Base-by-base conservation (phyloP, 2,888 invertebrate species). In the Scrobipalpa costella region DNA sequence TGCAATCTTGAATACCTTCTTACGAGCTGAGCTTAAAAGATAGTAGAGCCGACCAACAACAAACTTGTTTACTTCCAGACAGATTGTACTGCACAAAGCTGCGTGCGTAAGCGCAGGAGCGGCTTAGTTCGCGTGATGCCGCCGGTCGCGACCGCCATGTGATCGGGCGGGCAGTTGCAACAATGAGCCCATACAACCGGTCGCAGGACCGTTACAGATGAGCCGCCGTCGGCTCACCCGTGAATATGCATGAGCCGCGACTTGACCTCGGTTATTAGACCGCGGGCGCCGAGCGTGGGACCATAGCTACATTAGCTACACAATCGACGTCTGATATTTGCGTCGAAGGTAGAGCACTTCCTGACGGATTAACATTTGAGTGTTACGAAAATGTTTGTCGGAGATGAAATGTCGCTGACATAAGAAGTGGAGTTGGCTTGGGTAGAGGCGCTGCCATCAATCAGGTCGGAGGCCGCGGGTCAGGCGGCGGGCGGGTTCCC, bases 161-260 rank as follows among this genome's bases (percentile, higher is more conserved):
- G 55, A 60, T 62, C 34, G 52, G 15, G 55, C 60, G 81, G 80
- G 75, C 79, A 77, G 73, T 75, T 81, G 81, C 84, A 90, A 91
- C 91, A 91, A 90, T 89, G 79, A 81, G 78, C 76, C 77, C 77
- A 77, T 72, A 83, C 83, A 90, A 90, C 91, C 90, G 90, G 90
- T 90, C 83, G 78, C 76, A 76, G 75, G 88, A 88, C 91, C 91
- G 91, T 90, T 90, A 90, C 87, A 86, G 89, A 90, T 86, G 90
- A 87, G 79, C 82, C 86, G 83, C 80, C 80, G 81, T 72, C 77
- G 60, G 44, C 77, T 77, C 75, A 76, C 69, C 80, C 79, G 86
- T 90, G 91, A 90, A 90, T 90, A 90, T 90, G 90, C 91, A 90
- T 89, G 90, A 90, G 79, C 77, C 73, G 76, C 80, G 86, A 84